A percentile compares a stretch with the other conserved stretches of the same genome.
These are phyloP conservation scores for Muschampia plurimacula DNA, from an alignment of 2,888 invertebrate genomes.

Conservation along the genomic window DNA sequence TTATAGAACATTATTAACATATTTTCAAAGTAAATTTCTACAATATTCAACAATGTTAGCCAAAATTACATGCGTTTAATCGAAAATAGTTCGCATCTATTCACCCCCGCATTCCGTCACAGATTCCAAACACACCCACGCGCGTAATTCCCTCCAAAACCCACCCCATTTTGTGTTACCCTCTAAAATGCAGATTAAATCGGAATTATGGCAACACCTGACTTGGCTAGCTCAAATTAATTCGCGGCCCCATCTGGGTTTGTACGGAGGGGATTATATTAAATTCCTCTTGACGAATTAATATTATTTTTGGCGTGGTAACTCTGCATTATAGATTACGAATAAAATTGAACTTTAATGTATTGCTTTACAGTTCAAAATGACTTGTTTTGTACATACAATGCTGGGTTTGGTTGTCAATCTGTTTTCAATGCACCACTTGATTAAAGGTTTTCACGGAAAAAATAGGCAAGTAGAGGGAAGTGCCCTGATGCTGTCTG, in stretches of 20 bases:
- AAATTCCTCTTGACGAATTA: constrained; percentile 66
- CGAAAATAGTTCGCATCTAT: constrained; percentile 9
- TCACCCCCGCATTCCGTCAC: constrained; percentile 12
- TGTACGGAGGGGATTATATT: constrained; percentile 63
- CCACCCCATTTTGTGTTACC: constrained; percentile 48
- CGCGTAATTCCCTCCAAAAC: constrained; percentile 42
- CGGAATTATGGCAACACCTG: constrained; percentile 62
- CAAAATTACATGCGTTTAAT: background rate
- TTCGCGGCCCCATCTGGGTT: constrained; percentile 59
- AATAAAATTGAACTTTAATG: background rate
- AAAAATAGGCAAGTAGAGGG: no score
- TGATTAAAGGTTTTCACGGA: constrained; percentile 16
- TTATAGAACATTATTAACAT: no score
- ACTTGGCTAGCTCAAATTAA: constrained; percentile 56
- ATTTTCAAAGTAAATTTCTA: background rate
- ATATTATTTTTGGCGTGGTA: constrained; percentile 62
- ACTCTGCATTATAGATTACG: constrained; percentile 42
- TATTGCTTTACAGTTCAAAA: background rate
- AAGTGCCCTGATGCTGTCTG: no score
- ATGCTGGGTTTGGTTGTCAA: constrained; percentile 22
- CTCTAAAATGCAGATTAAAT: constrained; percentile 64
- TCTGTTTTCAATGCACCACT: constrained; percentile 16
- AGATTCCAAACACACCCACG: constrained; percentile 47
- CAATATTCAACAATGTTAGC: background rate
- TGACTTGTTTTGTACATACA: background rate